phyloP scores from a whole-genome alignment of 2,888 invertebrate genomes.

The Scelioninae gen. 1 region DNA sequence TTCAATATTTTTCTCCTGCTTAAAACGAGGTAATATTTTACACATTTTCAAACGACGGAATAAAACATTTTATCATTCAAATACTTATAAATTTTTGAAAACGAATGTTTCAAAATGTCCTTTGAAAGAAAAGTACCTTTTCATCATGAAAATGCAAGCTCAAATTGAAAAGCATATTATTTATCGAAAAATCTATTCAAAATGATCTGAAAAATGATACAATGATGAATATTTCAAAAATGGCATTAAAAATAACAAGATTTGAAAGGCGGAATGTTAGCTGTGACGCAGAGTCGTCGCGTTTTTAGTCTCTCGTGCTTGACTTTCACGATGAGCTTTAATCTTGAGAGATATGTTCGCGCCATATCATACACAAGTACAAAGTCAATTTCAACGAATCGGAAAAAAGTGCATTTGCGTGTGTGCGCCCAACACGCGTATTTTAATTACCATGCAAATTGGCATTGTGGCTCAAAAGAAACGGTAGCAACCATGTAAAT shows the following conservation, averaged over 20 bases:
- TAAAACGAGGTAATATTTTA: no score
- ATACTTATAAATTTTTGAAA: no score
- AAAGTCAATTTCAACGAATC: slow-evolving; percentile 62
- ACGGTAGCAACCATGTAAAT: slow-evolving; percentile 53
- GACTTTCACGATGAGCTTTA: slow-evolving; percentile 55
- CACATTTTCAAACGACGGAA: no score
- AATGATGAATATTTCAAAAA: slow-evolving; percentile 9
- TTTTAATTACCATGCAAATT: slow-evolving; percentile 72
- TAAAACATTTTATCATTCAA: no score
- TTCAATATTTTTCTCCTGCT: neutral
- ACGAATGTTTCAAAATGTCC: no score
- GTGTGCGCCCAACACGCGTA: slow-evolving; percentile 56
- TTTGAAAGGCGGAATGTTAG: slow-evolving; percentile 21
- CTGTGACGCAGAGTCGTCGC: slow-evolving; percentile 1
- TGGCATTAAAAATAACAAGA: neutral
- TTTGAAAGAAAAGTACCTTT: no score
- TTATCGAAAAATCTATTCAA: no score
- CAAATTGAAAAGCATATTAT: no score
- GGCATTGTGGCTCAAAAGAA: slow-evolving; percentile 61
- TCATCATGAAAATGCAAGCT: no score
- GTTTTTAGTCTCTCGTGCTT: slow-evolving; percentile 29
- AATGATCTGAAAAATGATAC: neutral
- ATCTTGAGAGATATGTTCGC: slow-evolving; percentile 65
- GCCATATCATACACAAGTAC: slow-evolving; percentile 53
- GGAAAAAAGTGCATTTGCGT: slow-evolving; percentile 52